phyloP scores from a whole-genome alignment of 1,140 invertebrate species.

The Tetragonula clypearis region DNA sequence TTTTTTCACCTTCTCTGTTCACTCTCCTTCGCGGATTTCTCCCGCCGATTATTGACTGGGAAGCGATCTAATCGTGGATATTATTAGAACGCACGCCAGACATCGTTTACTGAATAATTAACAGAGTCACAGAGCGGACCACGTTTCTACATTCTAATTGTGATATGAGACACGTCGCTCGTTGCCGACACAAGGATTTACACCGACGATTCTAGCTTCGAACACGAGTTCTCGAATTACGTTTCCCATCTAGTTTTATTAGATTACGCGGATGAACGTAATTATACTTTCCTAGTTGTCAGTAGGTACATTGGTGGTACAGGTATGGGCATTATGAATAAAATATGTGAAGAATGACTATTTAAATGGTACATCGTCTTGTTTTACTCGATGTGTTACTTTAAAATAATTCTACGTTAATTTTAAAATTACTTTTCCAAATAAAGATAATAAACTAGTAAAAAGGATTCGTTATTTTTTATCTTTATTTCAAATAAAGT shows the following conservation, averaged over 20 bases:
- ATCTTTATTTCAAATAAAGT: no score
- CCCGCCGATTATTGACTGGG: not conserved
- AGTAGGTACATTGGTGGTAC: not conserved
- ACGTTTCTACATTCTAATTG: slow-evolving; percentile 9
- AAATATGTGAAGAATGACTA: no score
- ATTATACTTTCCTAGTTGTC: not conserved
- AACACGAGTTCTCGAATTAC: not conserved
- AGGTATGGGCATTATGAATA: no score
- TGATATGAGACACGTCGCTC: not conserved
- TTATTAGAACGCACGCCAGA: slow-evolving; percentile 37
- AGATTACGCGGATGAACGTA: not conserved
- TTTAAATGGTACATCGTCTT: no score
- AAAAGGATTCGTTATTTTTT: no score
- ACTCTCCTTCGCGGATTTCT: no score
- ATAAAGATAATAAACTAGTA: no score
- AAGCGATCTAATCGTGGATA: slow-evolving; percentile 19
- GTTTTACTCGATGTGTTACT: no score
- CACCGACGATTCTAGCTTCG: not conserved
- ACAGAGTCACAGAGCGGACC: slow-evolving; percentile 8
- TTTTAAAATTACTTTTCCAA: no score
- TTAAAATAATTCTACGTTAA: no score
- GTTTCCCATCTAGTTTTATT: not conserved
- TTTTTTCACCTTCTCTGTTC: no score
- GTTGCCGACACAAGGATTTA: not conserved
- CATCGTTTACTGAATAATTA: slow-evolving; percentile 41